These are phyloP conservation scores for Cherax destructor DNA, from an alignment of 1,140 invertebrate genomes.

Conservation along the genomic window DNA sequence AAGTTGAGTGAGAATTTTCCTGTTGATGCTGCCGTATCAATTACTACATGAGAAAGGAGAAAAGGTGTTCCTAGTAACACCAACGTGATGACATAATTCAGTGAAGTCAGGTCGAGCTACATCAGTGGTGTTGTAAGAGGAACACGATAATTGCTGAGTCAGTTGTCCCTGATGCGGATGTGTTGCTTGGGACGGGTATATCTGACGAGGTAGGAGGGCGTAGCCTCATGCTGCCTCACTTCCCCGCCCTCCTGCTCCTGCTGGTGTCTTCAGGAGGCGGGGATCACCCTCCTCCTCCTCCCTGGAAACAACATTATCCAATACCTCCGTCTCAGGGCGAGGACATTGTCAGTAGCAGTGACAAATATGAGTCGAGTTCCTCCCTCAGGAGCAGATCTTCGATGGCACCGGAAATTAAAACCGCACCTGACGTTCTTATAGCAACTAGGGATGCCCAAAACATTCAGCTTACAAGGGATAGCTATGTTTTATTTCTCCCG, in stretches of 20 bases:
- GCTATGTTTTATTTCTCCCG: neutral
- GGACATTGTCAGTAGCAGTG: neutral
- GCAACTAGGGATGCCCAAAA: neutral
- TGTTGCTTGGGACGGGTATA: constrained; percentile 17
- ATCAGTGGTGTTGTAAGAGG: neutral
- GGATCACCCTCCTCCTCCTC: constrained; percentile 7
- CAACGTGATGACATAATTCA: neutral
- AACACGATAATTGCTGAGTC: neutral
- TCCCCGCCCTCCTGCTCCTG: constrained; percentile 42
- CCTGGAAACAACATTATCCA: neutral
- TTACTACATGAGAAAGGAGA: too few species aligned
- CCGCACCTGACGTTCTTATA: neutral
- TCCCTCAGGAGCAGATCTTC: neutral
- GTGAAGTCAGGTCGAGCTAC: neutral
- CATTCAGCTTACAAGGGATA: neutral
- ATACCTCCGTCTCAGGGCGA: constrained; percentile 23
- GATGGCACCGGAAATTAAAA: constrained; percentile 26
- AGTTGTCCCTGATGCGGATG: constrained; percentile 18
- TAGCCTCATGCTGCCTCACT: constrained; percentile 55
- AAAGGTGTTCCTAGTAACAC: neutral
- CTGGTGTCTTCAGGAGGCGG: constrained; percentile 34
- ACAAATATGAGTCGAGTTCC: neutral
- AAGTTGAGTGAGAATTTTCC: neutral
- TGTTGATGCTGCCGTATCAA: too few species aligned
- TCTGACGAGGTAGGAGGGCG: constrained; percentile 36